Evolutionary conservation across 2,113 vertebrate genomes (phyloP).

Genomic region (Sebastes fasciatus): DNA sequence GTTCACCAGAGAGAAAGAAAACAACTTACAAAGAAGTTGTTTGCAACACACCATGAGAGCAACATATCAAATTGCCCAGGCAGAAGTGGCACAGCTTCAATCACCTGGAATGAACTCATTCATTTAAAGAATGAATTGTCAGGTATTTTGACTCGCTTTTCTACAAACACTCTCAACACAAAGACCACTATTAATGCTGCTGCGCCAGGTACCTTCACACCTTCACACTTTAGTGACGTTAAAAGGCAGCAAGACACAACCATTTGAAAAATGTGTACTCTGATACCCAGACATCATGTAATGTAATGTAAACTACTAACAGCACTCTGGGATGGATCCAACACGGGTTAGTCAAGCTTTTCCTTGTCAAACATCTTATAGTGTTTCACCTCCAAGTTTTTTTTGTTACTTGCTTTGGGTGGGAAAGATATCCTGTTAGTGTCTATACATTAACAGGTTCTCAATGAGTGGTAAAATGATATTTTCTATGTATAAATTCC

Average conservation of each 20-base stretch:
- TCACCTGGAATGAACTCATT: slow-evolving; percentile 41
- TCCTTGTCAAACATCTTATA: slow-evolving; percentile 6
- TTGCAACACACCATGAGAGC: slow-evolving; percentile 48
- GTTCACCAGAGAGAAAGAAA: slow-evolving; percentile 62
- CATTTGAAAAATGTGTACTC: slow-evolving; percentile 22
- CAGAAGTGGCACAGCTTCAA: slow-evolving; percentile 38
- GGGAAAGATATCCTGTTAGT: not conserved
- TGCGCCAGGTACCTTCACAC: slow-evolving; percentile 21
- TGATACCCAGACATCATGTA: slow-evolving; percentile 26
- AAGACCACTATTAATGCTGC: slow-evolving; percentile 20
- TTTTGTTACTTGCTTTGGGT: not conserved
- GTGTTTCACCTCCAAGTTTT: slow-evolving; percentile 7
- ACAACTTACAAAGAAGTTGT: slow-evolving; percentile 57
- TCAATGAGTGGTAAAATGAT: not conserved
- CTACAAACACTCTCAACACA: slow-evolving; percentile 8
- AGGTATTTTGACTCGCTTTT: slow-evolving; percentile 19
- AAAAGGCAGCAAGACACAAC: slow-evolving; percentile 33
- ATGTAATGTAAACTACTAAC: slow-evolving; percentile 15
- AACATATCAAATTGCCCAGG: slow-evolving; percentile 54
- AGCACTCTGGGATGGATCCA: not conserved
- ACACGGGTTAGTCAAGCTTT: not conserved
- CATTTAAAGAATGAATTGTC: slow-evolving; percentile 35
- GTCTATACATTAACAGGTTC: not conserved
- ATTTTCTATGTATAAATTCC: slow-evolving; percentile 3
- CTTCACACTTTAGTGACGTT: slow-evolving; percentile 34